A percentile compares a stretch with the other conserved stretches of the same genome.
Conservation (phyloP, 2,797 vertebrate genomes). For the Oceanodroma leucorhoa region DNA sequence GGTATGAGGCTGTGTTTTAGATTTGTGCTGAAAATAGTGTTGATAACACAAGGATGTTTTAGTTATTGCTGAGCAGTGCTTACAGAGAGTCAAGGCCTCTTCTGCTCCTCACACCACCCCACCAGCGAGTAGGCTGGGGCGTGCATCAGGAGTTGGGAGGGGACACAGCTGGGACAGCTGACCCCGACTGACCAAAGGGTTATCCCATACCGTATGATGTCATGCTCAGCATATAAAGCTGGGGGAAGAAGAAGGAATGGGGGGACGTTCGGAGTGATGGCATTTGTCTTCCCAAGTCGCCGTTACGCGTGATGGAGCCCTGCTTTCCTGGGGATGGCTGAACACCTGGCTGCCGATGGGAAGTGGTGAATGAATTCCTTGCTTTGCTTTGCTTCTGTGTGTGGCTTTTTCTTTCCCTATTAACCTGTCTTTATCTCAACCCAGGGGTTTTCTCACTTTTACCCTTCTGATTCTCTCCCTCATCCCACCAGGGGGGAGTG, state of each 20-base stretch:
- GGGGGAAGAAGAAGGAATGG: not conserved
- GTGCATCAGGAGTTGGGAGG: not conserved
- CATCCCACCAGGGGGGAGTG: not conserved
- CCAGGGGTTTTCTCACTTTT: not conserved
- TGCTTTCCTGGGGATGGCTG: not conserved
- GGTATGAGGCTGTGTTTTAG: not conserved
- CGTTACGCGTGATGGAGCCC: accelerated
- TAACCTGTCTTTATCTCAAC: not conserved
- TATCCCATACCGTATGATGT: accelerated
- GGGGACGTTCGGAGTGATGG: not conserved
- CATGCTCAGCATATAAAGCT: not conserved
- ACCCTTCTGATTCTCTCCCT: not conserved
- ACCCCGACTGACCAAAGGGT: not conserved
- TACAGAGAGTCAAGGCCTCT: not conserved
- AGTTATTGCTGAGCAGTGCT: not conserved
- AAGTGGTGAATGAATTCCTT: not conserved
- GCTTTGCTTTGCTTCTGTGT: not conserved
- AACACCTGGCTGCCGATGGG: not conserved
- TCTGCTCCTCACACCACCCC: not conserved
- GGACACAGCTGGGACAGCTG: not conserved
- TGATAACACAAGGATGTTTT: not conserved
- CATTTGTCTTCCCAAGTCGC: not conserved
- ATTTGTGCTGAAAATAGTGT: not conserved
- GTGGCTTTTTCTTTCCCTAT: not conserved
- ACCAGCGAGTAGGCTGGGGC: not conserved